Evolutionary conservation across 2,797 vertebrate species (phyloP).

Genomic region (Phalloptychus januarius): DNA sequence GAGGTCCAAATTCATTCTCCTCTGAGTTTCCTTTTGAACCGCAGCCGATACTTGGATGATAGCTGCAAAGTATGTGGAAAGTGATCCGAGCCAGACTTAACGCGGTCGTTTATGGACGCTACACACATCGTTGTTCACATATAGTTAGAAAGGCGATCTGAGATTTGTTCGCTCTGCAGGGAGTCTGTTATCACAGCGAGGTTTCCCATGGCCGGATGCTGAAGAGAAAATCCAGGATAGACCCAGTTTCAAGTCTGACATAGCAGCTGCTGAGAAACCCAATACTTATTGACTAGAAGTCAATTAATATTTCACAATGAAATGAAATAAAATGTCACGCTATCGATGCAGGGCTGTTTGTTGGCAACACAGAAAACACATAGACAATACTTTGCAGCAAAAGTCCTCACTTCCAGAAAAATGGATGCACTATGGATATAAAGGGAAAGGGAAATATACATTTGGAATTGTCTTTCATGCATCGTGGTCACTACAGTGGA

Average conservation of each 20-base stretch:
- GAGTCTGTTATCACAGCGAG: slow-evolving; percentile 54
- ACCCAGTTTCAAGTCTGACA: slow-evolving; percentile 23
- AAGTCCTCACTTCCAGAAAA: neutral
- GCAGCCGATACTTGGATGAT: slow-evolving; percentile 29
- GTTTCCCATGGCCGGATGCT: slow-evolving; percentile 59
- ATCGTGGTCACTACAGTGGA: too few relatives aligned
- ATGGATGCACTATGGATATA: neutral
- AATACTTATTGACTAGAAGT: neutral
- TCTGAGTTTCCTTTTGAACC: slow-evolving; percentile 28
- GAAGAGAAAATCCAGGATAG: slow-evolving; percentile 42
- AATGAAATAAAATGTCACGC: neutral
- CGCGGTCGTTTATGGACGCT: neutral
- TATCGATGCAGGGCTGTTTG: neutral
- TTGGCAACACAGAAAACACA: neutral
- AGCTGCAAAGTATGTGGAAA: slow-evolving; percentile 55
- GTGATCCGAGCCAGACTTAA: slow-evolving; percentile 38
- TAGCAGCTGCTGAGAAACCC: neutral
- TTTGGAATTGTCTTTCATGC: too few relatives aligned
- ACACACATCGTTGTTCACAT: slow-evolving; percentile 22
- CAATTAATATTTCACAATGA: neutral
- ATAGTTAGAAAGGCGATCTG: slow-evolving; percentile 44
- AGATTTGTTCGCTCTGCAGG: slow-evolving; percentile 63
- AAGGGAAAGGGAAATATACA: too few relatives aligned
- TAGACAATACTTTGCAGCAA: neutral
- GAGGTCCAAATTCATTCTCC: slow-evolving; percentile 41